Evolutionary conservation across 2,113 vertebrate species (phyloP), one percentile per base, ranked within the genome.

Genomic region (Heptranchias perlo): DNA sequence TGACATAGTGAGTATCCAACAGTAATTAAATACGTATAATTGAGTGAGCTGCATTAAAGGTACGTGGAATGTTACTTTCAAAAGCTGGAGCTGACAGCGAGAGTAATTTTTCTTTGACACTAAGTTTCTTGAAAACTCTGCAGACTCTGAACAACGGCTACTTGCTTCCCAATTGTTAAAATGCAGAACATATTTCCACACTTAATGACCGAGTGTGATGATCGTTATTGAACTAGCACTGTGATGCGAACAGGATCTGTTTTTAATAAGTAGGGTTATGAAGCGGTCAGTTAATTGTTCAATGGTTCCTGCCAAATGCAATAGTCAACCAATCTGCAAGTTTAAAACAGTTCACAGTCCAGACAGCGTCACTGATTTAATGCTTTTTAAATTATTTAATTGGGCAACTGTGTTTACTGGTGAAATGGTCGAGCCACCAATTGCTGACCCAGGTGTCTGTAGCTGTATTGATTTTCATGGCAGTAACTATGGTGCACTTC

Each of bases 1-100:
- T 93, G 89, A 39, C 89, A 39, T 39, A 39, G 25, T 69, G 44
- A 69, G 65, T 25, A 28, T 23, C 64, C 39, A 95, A 0, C 18
- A 65, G 44, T 49, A 95, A 67, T 49, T 69, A 65, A 95, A 67
- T 23, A 8, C 39, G n/a, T 93, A 95, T 49, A 95, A 95, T 95
- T 95, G 25, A 69, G 93, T 31, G 23, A 67, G 39, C 93, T 25
- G 49, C 44, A 95, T 95, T 39, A 65, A 67, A 67, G 61, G 62
- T 67, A 69, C 25, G 35, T 95, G 44, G 62, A 49, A 69, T 49
- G 39, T 18, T 67, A 13, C 62, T 95, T 95, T 95, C 93, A 65
- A 31, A 95, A 39, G 58, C 91, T 44, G 28, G 23, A 67, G 23
- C 93, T 69, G 21, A 67, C 64, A 67, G 21, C 49, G 61, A 49